phyloP scores from a whole-genome alignment of 2,888 invertebrate genomes.

The Campoplex capitator region DNA sequence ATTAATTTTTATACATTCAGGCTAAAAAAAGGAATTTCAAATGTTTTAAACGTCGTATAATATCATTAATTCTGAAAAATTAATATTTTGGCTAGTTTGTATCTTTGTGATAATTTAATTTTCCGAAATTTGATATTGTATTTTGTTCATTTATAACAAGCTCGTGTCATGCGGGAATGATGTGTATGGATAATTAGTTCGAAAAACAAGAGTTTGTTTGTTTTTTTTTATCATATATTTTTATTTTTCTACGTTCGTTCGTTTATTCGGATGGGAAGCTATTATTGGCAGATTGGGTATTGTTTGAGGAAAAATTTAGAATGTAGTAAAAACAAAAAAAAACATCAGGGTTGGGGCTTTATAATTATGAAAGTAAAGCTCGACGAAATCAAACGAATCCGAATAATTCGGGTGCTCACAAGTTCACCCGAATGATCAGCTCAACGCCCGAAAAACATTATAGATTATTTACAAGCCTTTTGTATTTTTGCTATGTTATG shows the following conservation, averaged over 20 bases:
- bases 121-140: not conserved
- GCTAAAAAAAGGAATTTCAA: not conserved
- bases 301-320: too few relatives aligned
- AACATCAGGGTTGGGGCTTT: too few relatives aligned
- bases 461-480: slow-evolving; percentile 71
- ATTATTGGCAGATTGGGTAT: too few relatives aligned
- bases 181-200: not conserved
- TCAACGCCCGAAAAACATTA: slow-evolving; percentile 83
- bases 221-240: too few relatives aligned
- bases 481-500: slow-evolving; percentile 56
- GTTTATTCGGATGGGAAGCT: too few relatives aligned
- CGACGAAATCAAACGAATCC: slow-evolving; percentile 39
- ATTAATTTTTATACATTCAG: not conserved
- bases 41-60: not conserved
- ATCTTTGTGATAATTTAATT: not conserved
- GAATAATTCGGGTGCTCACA: slow-evolving; percentile 1
- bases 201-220: not conserved
- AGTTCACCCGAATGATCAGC: slow-evolving; percentile 36
- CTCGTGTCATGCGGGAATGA: not conserved
- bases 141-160: not conserved
- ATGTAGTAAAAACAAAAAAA: too few relatives aligned
- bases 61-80: not conserved
- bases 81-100: not conserved
- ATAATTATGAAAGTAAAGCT: too few relatives aligned
- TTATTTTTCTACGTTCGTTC: too few relatives aligned